phyloP scores from a whole-genome alignment of 2,113 vertebrate genomes.

The Hippocampus barbouri region DNA sequence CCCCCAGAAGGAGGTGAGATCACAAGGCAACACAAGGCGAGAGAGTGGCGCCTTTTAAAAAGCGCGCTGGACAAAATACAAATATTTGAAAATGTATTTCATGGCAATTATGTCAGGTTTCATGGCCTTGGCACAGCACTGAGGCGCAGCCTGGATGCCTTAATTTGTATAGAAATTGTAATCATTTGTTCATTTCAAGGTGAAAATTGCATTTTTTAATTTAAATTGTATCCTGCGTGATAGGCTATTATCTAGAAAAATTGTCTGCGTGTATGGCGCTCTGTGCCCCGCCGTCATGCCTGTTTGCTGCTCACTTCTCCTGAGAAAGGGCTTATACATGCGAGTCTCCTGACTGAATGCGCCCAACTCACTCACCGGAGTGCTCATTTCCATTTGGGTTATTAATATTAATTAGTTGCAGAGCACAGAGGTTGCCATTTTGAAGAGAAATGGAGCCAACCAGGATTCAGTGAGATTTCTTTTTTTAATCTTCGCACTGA shows the following conservation, averaged over 20 bases:
- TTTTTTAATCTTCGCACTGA: conserved; percentile 51
- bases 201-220: conserved; percentile 99
- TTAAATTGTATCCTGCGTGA: conserved; percentile 99
- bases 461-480: conserved; percentile 63
- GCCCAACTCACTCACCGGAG: conserved; percentile 69
- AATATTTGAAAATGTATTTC: conserved; percentile 99
- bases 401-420: conserved; percentile 85
- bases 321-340: conserved; percentile 89
- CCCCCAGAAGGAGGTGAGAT: conserved; percentile 93
- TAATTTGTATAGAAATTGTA: conserved; percentile 99
- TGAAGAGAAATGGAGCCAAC: conserved; percentile 68
- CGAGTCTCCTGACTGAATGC: conserved; percentile 82
- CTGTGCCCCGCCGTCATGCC: conserved; percentile 87
- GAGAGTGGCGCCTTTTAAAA: conserved; percentile 89
- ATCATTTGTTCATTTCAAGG: conserved; percentile 99
- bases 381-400: conserved; percentile 74
- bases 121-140: conserved; percentile 95
- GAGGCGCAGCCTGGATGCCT: conserved; percentile 99
- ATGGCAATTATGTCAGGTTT: conserved; percentile 99
- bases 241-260: conserved; percentile 99
- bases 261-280: conserved; percentile 95
- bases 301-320: conserved; percentile 92
- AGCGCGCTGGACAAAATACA: conserved; percentile 90
- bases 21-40: conserved; percentile 76
- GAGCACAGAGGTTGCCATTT: conserved; percentile 62